Evolutionary conservation across 2,888 invertebrate genomes (phyloP), one percentile per base, ranked within the genome.

Genomic region (Eupithecia abbreviata): DNA sequence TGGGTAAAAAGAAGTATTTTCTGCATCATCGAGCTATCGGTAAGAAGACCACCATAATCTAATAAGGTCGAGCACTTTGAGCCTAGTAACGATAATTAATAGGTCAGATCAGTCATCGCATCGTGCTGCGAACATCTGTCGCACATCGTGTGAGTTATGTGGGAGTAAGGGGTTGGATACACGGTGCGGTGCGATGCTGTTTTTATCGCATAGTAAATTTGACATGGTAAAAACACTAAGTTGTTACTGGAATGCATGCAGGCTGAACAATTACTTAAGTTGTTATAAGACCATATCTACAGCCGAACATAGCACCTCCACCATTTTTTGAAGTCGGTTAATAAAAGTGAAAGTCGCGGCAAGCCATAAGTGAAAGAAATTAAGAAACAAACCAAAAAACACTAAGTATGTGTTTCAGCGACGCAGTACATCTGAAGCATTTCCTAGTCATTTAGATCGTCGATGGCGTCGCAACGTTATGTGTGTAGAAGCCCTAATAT

Each of bases 81-180:
- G 79, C 79, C 82, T 71, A 80, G 76, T 81, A 80, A 87, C 84
- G 82, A 85, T 84, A 84, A 86, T 88, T 89, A 90, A 85, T 90
- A 84, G 90, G 90, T 89, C 87, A 88, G 85, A 84, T 85, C 85
- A 83, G 84, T 85, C 85, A 84, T 83, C 83, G 69, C 82, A 82
- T 83, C 83, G 30, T 82, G 80, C 78, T 79, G 73, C 74, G 83
- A 85, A 84, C 90, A 90, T 89, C 87, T 91, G 90, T 87, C 80
- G 65, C 69, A 70, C 74, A 70, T 76, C 75, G 72, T 71, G 81
- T 82, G 76, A 81, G 82, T 85, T 78, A 82, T 80, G 76, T 80
- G 81, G 78, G 81, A 78, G 77, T 65, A 43, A 70, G 42, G 62
- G 49, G n/a, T 58, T 30, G 6, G 79, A 79, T 76, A 82, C 77